Base-by-base conservation (phyloP, 2,113 vertebrate species). In the Anthoscopus minutus region DNA sequence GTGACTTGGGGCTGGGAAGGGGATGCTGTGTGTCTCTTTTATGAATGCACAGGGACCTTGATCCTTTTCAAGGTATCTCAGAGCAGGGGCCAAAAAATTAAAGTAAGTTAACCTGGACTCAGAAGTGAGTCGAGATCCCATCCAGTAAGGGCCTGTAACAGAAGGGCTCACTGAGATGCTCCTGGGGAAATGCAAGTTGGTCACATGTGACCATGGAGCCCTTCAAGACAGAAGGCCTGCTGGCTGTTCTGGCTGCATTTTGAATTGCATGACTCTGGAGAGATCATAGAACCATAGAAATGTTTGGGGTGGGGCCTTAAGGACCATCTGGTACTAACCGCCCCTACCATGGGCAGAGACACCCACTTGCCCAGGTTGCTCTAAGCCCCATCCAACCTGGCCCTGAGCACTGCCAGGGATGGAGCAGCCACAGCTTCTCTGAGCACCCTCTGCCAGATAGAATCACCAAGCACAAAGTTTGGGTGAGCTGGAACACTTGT, bases 51-150 rank as follows among this genome's bases (percentile, higher is more conserved):
- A 45, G 21, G 12, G 50, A 48, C 9, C 21, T 65, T n/a, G n/a
- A 38, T 67, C 7, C 15, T 53, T 60, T 72, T 19, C 21, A 10
- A 54, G 5, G 28, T 48, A 11, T 58, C 17, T 28, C 33, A 19
- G n/a, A 42, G 13, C 17, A 42, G 35, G 13, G 15, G 22, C 35
- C 17, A 33, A 9, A 69, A 67, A 64, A 28, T 28, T 69, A n/a
- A 64, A 78, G 23, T 19, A 35, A 35, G 1, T 10, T 19, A 42
- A 40, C 10, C 11, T 78, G 61, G 50, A 24, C 50, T 88, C n/a
- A 22, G 5, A 12, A 33, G 31, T 13, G 56, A 58, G 47, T 25
- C 0, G 0, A 61, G 24, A 13, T 85, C 20, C 8, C 19, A 27
- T 25, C 45, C 50, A 37, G 9, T 16, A 9, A 65, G 10, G 24